Evolutionary conservation across 2,888 invertebrate species (phyloP).

Genomic region (Spicauda simplicius): DNA sequence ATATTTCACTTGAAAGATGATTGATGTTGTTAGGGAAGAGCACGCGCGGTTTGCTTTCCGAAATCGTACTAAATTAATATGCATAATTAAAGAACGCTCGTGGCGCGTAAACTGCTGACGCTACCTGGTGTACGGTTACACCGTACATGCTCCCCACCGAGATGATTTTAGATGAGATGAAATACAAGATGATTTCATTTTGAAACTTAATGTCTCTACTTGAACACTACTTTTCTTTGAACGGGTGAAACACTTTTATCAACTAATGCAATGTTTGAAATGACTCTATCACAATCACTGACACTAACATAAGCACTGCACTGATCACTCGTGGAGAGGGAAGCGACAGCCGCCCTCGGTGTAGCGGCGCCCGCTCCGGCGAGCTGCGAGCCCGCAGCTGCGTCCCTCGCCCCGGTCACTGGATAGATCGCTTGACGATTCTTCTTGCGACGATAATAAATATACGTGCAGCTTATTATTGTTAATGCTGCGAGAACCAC

Average conservation of each 20-base stretch:
- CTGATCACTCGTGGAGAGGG: slow-evolving; percentile 2
- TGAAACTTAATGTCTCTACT: no score
- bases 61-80: no score
- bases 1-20: no score
- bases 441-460: slow-evolving; percentile 5
- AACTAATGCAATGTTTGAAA: slow-evolving; percentile 12
- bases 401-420: slow-evolving; percentile 7
- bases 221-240: no score
- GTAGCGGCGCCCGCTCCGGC: not conserved
- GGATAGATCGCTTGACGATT: slow-evolving; percentile 8
- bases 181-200: slow-evolving; percentile 15
- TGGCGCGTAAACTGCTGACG: no score
- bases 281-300: slow-evolving; percentile 9
- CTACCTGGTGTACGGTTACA: slow-evolving; percentile 16
- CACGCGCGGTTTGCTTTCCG: no score
- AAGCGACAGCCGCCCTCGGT: not conserved
- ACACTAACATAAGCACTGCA: no score
- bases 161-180: slow-evolving; percentile 9
- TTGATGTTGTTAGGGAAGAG: no score
- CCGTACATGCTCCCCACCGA: slow-evolving; percentile 16
- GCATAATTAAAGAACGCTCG: no score
- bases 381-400: slow-evolving; percentile 2
- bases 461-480: slow-evolving; percentile 2
- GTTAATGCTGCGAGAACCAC: not conserved
- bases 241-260: slow-evolving; percentile 19